Evolutionary conservation across 1,140 invertebrate genomes (phyloP), one percentile per base, ranked within the genome.

Genomic region (Bombus confusus): DNA sequence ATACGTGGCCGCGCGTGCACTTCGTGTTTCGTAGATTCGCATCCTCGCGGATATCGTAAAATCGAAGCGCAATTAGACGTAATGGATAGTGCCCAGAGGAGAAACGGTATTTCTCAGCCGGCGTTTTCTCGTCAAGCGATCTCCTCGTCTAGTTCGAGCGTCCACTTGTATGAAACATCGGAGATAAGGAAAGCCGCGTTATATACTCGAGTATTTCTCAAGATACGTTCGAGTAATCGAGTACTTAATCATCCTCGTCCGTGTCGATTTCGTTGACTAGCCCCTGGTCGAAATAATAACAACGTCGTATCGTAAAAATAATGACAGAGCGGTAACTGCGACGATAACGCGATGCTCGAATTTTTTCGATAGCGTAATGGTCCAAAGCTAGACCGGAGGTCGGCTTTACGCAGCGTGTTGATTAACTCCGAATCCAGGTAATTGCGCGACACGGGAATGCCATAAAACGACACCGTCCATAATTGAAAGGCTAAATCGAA

Each of bases 61-160:
- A 83, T 83, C 73, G 81, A 68, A 57, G 34, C 34, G 62, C 39
- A 83, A 83, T 83, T 77, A 83, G 43, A 31, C 80, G 18, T 64
- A 37, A 62, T 64, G 71, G 57, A 75, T 59, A n/a, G 22, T 39
- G 39, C 13, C 34, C 13, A 5, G 2, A n/a, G 31, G 13, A 31
- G 47, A 41, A 75, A 43, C 25, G 41, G 22, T 31, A 10, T 76
- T 82, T 75, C 80, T 28, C 52, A 74, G n/a, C 18, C 34, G 1
- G 22, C 18, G 3, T 41, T 76, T 77, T 77, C 73, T 83, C 75
- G 59, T 34, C 13, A 8, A 0, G 10, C 8, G 3, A 10, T 8
- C 28, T 10, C 1, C n/a, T 31, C 59, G n/a, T 47, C 15, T 3
- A 12, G 25, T 43, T 28, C 22, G 43, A 43, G n/a, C 41, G 18